Conservation (phyloP, 2,888 invertebrate genomes). For the Polydrusus tereticollis region DNA sequence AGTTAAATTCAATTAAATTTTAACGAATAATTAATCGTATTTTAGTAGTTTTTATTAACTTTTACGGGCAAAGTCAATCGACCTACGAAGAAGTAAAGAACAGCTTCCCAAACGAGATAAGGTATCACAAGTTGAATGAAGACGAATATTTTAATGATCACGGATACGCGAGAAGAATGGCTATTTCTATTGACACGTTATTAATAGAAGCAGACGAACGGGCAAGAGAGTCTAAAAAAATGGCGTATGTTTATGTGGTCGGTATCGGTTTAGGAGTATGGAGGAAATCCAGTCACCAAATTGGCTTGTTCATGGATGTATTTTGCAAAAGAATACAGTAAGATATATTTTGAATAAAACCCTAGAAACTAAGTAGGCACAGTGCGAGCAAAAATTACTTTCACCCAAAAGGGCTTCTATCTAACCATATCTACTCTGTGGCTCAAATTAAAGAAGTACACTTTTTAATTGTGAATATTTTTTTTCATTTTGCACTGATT, state of each 20-base stretch:
- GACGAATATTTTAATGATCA: constrained; percentile 53
- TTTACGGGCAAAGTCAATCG: constrained; percentile 50
- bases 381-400: no score
- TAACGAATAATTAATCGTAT: no score
- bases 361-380: no score
- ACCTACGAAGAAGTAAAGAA: constrained; percentile 43
- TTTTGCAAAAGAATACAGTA: constrained; percentile 74
- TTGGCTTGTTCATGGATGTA: constrained; percentile 74
- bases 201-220: constrained; percentile 72
- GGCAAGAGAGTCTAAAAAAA: constrained; percentile 68
- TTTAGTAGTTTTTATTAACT: constrained; percentile 48
- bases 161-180: constrained; percentile 55
- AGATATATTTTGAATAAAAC: constrained; percentile 16
- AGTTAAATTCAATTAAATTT: no score
- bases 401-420: no score
- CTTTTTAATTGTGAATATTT: no score
- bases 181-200: background rate
- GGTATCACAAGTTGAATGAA: constrained; percentile 47
- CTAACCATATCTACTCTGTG: no score
- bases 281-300: constrained; percentile 74
- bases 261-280: constrained; percentile 79
- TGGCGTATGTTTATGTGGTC: constrained; percentile 76
- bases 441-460: no score
- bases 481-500: no score
- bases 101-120: constrained; percentile 15